phyloP scores from a whole-genome alignment of 1,140 invertebrate genomes.

The Rhagoletis zephyria region DNA sequence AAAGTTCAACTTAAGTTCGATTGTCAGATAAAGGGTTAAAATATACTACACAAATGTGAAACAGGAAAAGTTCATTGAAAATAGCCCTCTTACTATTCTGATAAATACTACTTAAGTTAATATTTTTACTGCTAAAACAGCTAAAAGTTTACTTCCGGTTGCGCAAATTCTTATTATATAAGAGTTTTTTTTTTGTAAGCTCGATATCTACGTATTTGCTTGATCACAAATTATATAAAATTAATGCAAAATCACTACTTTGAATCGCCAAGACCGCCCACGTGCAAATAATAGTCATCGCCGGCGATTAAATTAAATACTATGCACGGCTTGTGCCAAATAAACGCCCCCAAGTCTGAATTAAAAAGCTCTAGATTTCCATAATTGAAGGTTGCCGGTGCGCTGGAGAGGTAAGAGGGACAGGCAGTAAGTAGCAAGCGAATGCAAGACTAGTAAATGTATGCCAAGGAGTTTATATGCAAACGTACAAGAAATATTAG shows the following conservation, averaged over 20 bases:
- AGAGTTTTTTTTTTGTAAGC: too few species aligned
- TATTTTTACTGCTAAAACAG: too few species aligned
- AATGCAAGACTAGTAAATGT: neutral
- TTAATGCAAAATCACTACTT: constrained; percentile 30
- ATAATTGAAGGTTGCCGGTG: constrained; percentile 17
- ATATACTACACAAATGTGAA: too few species aligned
- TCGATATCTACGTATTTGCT: too few species aligned
- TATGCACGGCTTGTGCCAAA: constrained; percentile 43
- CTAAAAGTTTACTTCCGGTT: too few species aligned
- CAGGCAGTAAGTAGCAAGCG: neutral
- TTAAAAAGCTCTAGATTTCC: neutral
- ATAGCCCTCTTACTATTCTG: too few species aligned
- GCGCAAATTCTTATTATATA: neutral
- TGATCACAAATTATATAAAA: constrained; percentile 22
- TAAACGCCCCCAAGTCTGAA: constrained; percentile 11
- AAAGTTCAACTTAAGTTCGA: too few species aligned
- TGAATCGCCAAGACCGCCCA: neutral
- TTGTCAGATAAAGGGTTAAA: too few species aligned
- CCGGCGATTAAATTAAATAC: constrained; percentile 20
- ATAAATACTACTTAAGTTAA: too few species aligned
- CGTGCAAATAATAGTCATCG: neutral
- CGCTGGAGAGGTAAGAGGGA: neutral
- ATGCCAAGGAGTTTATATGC: neutral
- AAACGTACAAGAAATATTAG: too few species aligned
- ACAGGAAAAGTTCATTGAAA: too few species aligned